Conservation (phyloP, 1,140 invertebrate species). For the Harpegnathos saltator region DNA sequence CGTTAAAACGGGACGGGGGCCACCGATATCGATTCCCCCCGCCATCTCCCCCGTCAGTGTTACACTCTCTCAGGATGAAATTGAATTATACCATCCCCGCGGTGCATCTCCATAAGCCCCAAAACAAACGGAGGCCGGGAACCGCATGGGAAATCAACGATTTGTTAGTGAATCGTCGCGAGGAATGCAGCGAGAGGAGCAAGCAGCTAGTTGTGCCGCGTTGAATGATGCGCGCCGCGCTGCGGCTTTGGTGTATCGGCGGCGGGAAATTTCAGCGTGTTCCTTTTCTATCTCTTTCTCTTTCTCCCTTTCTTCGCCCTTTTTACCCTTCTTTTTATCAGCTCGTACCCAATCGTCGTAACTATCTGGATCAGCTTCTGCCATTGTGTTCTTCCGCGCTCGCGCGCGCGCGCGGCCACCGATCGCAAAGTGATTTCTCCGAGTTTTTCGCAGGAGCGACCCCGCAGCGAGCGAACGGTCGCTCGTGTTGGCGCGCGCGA, state of each 20-base stretch:
- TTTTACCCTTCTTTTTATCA: not conserved
- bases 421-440: not conserved
- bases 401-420: not conserved
- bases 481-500: not conserved
- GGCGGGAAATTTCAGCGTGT: constrained; percentile 27
- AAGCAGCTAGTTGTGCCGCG: constrained; percentile 43
- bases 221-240: constrained; percentile 21
- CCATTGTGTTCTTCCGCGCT: constrained; percentile 3
- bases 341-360: constrained; percentile 14
- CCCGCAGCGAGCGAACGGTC: not conserved
- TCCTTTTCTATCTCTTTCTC: constrained; percentile 1
- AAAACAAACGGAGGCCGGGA: constrained; percentile 74
- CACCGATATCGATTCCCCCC: constrained; percentile 50
- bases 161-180: constrained; percentile 74
- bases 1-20: constrained; percentile 34
- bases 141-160: constrained; percentile 78
- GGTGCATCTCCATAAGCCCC: constrained; percentile 76
- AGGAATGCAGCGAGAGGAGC: constrained; percentile 64
- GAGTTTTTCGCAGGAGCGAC: constrained; percentile 19
- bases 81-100: constrained; percentile 73
- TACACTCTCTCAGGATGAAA: constrained; percentile 65
- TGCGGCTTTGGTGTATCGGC: not conserved
- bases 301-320: not conserved
- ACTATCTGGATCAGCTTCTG: constrained; percentile 24
- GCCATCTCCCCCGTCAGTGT: not conserved